Base-by-base conservation (phyloP, 2,113 vertebrate species). In the Alligator mississippiensis region DNA sequence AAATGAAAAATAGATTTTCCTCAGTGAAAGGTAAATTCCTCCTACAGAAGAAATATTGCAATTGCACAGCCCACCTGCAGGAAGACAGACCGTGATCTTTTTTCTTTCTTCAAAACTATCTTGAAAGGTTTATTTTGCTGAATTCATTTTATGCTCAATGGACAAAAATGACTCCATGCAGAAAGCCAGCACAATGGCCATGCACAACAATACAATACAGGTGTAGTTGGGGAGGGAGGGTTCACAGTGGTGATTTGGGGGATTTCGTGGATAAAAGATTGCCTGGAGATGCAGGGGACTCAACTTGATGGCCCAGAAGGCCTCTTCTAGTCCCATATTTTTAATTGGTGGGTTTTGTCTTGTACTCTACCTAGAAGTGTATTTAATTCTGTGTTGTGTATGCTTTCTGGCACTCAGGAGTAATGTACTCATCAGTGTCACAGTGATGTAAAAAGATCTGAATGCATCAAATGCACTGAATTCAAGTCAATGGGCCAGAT, bases 1-100 rank as follows among this genome's bases (percentile, higher is more conserved):
- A 89, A 66, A 91, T 54, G 93, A 90, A 93, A 81, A 89, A 82
- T 47, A 85, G 30, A 34, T 17, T 95, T 86, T 88, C 90, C 90
- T 62, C 78, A 60, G 80, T 14, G 34, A 88, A 89, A 92, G 76
- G 90, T 57, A 57, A 2, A 70, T 93, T 75, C 9, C 34, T 80
- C 21, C 24, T 17, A 28, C 7, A 15, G 47, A 59, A 5, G 4
- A 21, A 18, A 8, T 3, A 0, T 13, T 72, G 13, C 77, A 90
- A 77, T 87, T 93, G 14, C 68, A 61, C 79, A 91, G n/a, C 21
- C 92, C 88, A 84, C 70, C 88, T 91, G 80, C 61, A 84, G 93
- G 90, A 64, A 89, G 87, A 84, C 84, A 85, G 1, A 75, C 68
- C 77, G 70, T 82, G 55, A 59, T 80, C 93, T 93, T 82, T 84